Percentiles rank a stretch among this genome's conserved stretches.
These are phyloP conservation scores for Pangasius macronema DNA, from an alignment of 2,797 vertebrate species.

Conservation along the genomic window DNA sequence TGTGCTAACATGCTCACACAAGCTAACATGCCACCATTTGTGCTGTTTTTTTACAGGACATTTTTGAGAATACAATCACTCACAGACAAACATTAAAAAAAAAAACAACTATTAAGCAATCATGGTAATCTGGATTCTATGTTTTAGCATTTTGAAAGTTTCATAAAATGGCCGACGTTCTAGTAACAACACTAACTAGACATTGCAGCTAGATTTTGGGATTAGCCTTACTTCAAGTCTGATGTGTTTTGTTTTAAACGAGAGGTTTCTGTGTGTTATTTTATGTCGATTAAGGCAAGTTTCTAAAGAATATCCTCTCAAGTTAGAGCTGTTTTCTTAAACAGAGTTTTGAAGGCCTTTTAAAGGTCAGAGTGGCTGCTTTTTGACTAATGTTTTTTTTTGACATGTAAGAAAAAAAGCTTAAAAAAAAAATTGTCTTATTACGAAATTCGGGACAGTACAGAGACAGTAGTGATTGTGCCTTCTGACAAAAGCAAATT, in stretches of 20 bases:
- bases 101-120: not conserved
- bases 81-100: not conserved
- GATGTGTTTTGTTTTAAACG: not conserved
- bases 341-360: not conserved
- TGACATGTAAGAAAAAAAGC: too few relatives aligned
- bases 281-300: not conserved
- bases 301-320: not conserved
- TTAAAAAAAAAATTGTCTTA: too few relatives aligned
- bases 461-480: too few relatives aligned
- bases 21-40: not conserved
- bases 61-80: not conserved
- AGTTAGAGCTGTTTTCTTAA: not conserved
- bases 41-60: not conserved
- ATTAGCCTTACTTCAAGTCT: not conserved
- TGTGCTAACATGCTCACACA: not conserved
- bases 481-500: too few relatives aligned
- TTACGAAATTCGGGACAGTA: too few relatives aligned
- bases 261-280: not conserved
- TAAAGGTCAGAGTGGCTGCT: not conserved
- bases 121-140: not conserved
- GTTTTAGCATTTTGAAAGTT: not conserved
- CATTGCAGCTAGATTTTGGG: not conserved
- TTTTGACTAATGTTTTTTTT: not conserved
- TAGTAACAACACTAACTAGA: not conserved
- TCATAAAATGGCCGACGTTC: not conserved